Evolutionary conservation across 2,113 vertebrate genomes (phyloP).

Genomic region (Cephalophus harveyi): DNA sequence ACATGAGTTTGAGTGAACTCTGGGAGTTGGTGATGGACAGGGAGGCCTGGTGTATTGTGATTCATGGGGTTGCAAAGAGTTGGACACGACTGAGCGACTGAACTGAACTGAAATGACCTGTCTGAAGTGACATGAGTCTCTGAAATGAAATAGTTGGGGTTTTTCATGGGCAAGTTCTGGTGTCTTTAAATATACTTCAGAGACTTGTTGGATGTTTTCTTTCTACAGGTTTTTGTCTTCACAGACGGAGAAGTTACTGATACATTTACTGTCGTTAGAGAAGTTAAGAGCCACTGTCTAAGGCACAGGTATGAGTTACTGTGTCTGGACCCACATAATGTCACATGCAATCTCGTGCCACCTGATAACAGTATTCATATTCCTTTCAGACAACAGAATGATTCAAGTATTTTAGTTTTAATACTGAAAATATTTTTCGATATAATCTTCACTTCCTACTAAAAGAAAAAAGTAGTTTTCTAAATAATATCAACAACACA

Average conservation of each 20-base stretch:
- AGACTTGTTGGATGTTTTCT: background rate
- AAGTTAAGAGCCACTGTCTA: conserved; percentile 79
- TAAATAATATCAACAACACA: background rate
- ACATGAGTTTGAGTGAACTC: no score
- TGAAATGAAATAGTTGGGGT: background rate
- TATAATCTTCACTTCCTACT: background rate
- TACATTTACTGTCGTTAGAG: conserved; percentile 81
- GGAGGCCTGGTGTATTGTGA: no score
- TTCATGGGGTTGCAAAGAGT: no score
- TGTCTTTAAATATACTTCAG: background rate
- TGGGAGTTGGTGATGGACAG: no score
- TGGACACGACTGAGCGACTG: no score
- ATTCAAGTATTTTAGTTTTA: background rate
- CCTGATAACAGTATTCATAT: background rate
- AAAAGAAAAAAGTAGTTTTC: background rate
- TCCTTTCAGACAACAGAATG: background rate
- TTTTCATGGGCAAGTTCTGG: background rate
- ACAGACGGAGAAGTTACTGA: conserved; percentile 89
- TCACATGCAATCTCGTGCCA: no score
- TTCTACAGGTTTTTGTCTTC: conserved; percentile 87
- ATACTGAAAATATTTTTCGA: background rate
- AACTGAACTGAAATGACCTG: no score
- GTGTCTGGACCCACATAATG: background rate
- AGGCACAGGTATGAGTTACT: conserved; percentile 81
- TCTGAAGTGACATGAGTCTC: background rate